Conservation (phyloP, 1,140 invertebrate genomes). For the Babylonia areolata region DNA sequence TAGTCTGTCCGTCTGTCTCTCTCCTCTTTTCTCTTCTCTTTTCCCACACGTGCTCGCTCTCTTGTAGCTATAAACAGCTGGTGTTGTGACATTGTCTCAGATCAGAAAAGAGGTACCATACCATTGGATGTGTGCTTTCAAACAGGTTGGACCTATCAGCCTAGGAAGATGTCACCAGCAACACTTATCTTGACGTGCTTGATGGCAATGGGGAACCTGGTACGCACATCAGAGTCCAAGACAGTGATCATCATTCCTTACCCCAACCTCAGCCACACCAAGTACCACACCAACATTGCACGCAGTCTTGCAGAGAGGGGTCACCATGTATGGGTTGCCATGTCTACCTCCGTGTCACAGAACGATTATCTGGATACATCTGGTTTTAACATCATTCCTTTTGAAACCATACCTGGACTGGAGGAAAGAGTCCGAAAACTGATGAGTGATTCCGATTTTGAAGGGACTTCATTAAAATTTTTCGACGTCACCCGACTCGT, state of each 20-base stretch:
- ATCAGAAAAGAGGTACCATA: too few species aligned
- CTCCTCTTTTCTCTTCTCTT: too few species aligned
- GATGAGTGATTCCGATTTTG: not conserved
- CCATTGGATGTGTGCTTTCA: too few species aligned
- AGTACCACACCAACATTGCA: not conserved
- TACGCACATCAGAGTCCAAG: not conserved
- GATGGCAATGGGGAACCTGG: too few species aligned
- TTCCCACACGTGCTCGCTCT: too few species aligned
- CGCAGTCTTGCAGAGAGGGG: not conserved
- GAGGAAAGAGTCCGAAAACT: not conserved
- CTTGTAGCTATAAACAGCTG: too few species aligned
- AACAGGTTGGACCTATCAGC: too few species aligned
- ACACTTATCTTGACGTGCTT: too few species aligned
- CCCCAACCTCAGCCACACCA: not conserved
- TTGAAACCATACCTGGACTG: not conserved
- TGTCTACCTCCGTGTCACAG: constrained; percentile 58
- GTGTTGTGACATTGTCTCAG: too few species aligned
- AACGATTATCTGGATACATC: constrained; percentile 60
- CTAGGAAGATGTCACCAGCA: too few species aligned
- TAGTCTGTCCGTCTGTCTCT: too few species aligned
- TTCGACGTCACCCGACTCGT: not conserved
- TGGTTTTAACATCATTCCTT: not conserved
- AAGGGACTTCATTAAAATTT: not conserved
- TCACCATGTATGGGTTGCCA: not conserved
- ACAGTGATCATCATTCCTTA: not conserved